These are phyloP conservation scores for Sebastiscus tertius DNA, from an alignment of 2,797 vertebrate species.

Conservation along the genomic window DNA sequence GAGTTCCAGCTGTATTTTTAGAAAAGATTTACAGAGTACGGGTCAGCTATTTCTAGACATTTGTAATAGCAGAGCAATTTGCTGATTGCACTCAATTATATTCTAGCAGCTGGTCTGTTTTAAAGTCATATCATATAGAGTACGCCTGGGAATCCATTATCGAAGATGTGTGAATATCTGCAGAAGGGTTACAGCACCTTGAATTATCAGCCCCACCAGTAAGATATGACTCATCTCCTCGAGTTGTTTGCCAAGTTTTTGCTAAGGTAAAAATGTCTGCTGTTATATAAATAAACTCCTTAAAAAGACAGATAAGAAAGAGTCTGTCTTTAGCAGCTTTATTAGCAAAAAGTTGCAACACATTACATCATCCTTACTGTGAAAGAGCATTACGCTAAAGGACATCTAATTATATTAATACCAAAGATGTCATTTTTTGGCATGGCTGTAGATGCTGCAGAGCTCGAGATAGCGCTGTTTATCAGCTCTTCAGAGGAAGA, in stretches of 20 bases:
- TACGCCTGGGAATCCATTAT: constrained; percentile 39
- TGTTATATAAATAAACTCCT: constrained; percentile 47
- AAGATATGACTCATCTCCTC: constrained; percentile 56
- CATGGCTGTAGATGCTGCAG: constrained; percentile 26
- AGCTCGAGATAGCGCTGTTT: constrained; percentile 42
- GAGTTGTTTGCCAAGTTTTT: constrained; percentile 53
- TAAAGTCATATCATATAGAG: constrained; percentile 17
- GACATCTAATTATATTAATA: constrained; percentile 81
- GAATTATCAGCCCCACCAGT: constrained; percentile 42
- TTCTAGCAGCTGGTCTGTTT: constrained; percentile 36
- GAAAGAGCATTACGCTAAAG: constrained; percentile 61
- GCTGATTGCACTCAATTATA: constrained; percentile 58
- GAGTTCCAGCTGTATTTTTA: constrained; percentile 39
- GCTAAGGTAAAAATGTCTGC: constrained; percentile 36
- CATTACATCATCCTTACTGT: constrained; percentile 70
- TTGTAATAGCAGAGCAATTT: constrained; percentile 43
- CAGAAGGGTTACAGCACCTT: constrained; percentile 21
- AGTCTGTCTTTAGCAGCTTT: constrained; percentile 48
- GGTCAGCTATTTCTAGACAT: constrained; percentile 21
- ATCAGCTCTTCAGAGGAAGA: constrained; percentile 38
- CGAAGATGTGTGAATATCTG: constrained; percentile 31
- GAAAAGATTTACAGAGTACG: constrained; percentile 6
- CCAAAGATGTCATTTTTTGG: constrained; percentile 58
- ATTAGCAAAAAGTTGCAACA: constrained; percentile 62
- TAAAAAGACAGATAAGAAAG: constrained; percentile 23